A percentile compares a stretch with the other conserved stretches of the same genome.
Conservation (phyloP, 2,797 vertebrate genomes). For the Paratrypauchen microcephalus region DNA sequence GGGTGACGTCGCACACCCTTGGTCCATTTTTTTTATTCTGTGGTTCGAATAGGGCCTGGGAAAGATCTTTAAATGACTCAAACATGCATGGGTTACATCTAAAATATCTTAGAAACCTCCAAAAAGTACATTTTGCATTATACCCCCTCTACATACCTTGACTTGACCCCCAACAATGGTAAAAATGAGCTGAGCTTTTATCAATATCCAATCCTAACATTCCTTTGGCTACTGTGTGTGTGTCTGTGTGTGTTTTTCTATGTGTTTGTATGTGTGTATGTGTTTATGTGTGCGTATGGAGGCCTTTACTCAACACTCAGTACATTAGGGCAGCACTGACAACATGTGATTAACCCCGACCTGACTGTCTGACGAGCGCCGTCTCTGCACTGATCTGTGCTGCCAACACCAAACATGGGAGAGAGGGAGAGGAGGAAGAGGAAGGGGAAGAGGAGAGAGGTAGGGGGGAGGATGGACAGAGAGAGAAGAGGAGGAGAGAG, state of each 20-base stretch:
- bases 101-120: no score
- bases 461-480: neutral
- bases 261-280: neutral
- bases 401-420: conserved; percentile 32
- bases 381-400: conserved; percentile 42
- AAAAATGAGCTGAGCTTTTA: neutral
- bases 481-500: accelerated
- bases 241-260: neutral
- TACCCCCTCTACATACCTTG: no score
- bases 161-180: neutral
- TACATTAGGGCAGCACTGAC: conserved; percentile 73
- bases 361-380: conserved; percentile 56
- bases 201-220: conserved; percentile 11
- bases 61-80: no score
- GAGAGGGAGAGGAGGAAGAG: neutral
- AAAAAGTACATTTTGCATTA: no score
- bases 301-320: conserved; percentile 69
- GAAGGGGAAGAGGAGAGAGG: neutral
- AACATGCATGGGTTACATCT: no score
- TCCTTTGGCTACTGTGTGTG: conserved; percentile 3
- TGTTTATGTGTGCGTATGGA: conserved; percentile 4
- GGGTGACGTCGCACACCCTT: no score
- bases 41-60: no score
- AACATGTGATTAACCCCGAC: conserved; percentile 75
- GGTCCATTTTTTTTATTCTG: no score